phyloP scores from a whole-genome alignment of 2,888 invertebrate genomes.

The Malthinus flaveolus region DNA sequence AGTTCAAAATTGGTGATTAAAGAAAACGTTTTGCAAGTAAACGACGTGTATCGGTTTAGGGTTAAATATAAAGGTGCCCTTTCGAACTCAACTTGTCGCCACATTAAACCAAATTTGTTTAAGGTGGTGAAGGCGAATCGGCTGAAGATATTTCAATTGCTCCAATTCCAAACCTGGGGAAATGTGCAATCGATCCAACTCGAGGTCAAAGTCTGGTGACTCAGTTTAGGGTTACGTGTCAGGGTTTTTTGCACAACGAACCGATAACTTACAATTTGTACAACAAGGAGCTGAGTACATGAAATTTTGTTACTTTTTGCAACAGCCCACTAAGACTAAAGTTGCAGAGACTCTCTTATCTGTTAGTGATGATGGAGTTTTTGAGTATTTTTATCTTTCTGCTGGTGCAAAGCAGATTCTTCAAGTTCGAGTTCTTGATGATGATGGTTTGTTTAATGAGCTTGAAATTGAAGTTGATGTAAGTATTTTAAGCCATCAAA shows the following conservation, averaged over 20 bases:
- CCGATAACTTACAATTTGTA: constrained; percentile 4
- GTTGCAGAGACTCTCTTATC: neutral
- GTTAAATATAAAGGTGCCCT: constrained; percentile 7
- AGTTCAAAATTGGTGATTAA: constrained; percentile 10
- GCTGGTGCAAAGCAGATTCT: neutral
- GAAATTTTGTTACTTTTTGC: neutral
- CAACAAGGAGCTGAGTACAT: neutral
- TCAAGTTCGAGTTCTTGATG: neutral
- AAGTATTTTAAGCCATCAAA: no score
- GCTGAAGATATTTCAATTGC: neutral
- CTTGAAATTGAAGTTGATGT: no score
- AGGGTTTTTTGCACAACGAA: neutral
- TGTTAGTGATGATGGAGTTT: neutral
- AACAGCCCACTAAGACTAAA: neutral
- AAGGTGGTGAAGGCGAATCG: constrained; percentile 2
- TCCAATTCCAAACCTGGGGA: neutral
- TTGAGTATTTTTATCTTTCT: constrained; percentile 6
- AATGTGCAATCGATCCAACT: neutral
- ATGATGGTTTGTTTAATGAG: neutral
- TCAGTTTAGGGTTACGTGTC: constrained; percentile 3
- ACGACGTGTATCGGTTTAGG: constrained; percentile 13
- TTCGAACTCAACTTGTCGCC: neutral
- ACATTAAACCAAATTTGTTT: neutral
- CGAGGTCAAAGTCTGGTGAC: constrained; percentile 7
- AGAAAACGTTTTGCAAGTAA: constrained; percentile 8